Conservation (phyloP, 2,888 invertebrate species). For the Cynaeus angustus region DNA sequence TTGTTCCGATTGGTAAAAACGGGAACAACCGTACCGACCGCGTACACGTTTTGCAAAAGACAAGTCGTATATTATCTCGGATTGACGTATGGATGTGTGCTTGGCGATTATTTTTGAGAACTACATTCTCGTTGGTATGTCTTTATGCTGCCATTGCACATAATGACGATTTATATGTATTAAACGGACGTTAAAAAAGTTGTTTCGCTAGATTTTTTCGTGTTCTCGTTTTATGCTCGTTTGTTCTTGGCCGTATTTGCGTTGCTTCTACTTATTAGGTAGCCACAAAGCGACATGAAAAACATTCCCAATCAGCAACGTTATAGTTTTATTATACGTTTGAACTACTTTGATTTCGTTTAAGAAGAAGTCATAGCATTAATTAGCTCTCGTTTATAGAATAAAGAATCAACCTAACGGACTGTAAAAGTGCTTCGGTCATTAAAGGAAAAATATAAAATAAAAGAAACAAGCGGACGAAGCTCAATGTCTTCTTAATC, state of each 20-base stretch:
- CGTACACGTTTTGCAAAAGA: constrained; percentile 66
- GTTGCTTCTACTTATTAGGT: constrained; percentile 60
- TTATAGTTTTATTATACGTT: constrained; percentile 61
- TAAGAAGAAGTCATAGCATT: constrained; percentile 60
- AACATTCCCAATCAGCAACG: constrained; percentile 56
- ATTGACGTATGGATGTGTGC: constrained; percentile 68
- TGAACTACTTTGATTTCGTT: constrained; percentile 56
- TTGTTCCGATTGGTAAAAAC: constrained; percentile 62
- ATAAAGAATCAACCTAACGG: constrained; percentile 30
- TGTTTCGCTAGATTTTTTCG: constrained; percentile 62
- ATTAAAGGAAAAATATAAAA: constrained; percentile 3
- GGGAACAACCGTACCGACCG: constrained; percentile 63
- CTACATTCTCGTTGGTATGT: constrained; percentile 68
- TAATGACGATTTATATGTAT: constrained; percentile 69
- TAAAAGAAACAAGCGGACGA: constrained; percentile 16
- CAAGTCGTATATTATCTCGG: constrained; percentile 66
- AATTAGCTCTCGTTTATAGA: constrained; percentile 44
- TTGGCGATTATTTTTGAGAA: constrained; percentile 68
- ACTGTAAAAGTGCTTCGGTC: constrained; percentile 3
- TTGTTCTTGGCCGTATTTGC: constrained; percentile 53
- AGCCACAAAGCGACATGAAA: constrained; percentile 49
- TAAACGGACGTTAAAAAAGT: constrained; percentile 60
- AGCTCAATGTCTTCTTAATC: constrained; percentile 39
- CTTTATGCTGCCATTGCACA: constrained; percentile 67
- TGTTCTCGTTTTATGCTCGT: constrained; percentile 60